phyloP scores from a whole-genome alignment of 1,140 invertebrate genomes.

The Drosophila baimaii region DNA sequence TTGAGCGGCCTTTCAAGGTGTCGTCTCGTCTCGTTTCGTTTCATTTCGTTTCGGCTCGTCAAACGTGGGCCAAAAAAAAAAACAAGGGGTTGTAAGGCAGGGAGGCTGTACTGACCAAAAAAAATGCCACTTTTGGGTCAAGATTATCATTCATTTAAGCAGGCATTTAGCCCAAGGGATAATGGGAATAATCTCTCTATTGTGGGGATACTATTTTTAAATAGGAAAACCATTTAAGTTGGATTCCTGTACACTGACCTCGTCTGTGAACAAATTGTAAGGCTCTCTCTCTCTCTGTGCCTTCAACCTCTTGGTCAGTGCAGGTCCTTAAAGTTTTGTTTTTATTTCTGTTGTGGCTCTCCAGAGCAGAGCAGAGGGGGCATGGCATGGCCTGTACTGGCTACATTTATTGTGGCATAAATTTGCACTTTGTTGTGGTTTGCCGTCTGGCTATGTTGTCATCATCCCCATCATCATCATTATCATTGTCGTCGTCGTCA shows the following conservation, averaged over 20 bases:
- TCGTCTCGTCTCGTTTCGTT: constrained; percentile 41
- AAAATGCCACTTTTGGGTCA: not conserved
- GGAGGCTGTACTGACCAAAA: not conserved
- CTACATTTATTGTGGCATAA: constrained; percentile 78
- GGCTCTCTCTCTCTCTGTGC: too few species aligned
- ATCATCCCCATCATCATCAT: constrained; percentile 19
- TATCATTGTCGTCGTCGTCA: not conserved
- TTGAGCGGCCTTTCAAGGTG: constrained; percentile 60
- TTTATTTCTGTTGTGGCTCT: not conserved
- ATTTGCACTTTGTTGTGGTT: constrained; percentile 79
- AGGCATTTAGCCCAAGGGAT: accelerated
- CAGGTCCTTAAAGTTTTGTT: constrained; percentile 16
- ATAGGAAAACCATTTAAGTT: not conserved
- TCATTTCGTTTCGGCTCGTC: constrained; percentile 50
- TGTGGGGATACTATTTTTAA: not conserved
- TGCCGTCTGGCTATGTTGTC: constrained; percentile 57
- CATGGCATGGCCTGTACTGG: not conserved
- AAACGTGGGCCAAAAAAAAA: constrained; percentile 33
- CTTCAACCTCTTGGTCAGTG: constrained; percentile 1
- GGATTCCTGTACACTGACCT: not conserved
- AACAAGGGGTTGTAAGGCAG: not conserved
- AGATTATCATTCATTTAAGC: not conserved
- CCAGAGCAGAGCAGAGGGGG: not conserved
- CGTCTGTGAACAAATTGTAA: not conserved
- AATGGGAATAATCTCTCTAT: not conserved